phyloP scores from a whole-genome alignment of 2,113 vertebrate species.

The Gambusia holbrooki region DNA sequence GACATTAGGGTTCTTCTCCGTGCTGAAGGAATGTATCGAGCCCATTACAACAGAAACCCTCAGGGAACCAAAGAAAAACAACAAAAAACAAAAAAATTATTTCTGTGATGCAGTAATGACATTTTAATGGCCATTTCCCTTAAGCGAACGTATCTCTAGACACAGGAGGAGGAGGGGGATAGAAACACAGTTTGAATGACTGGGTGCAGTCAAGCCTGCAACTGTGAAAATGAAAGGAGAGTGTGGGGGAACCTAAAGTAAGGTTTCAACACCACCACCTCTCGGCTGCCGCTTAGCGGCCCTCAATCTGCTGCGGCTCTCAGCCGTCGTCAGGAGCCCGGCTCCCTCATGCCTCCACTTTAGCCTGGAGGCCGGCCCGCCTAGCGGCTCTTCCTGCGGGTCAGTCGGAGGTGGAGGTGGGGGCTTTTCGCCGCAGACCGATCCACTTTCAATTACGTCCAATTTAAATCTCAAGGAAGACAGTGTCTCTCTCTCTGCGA shows the following conservation, averaged over 20 bases:
- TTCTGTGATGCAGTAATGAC: conserved; percentile 72
- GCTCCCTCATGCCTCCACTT: conserved; percentile 25
- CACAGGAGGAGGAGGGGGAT: conserved; percentile 41
- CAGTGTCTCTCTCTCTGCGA: background rate
- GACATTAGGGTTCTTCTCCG: conserved; percentile 69
- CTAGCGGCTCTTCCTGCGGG: conserved; percentile 6
- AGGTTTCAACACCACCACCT: conserved; percentile 63
- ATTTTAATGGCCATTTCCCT: conserved; percentile 78
- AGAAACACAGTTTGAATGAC: conserved; percentile 52
- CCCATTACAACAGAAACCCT: conserved; percentile 65
- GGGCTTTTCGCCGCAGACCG: background rate
- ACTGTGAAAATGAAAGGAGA: conserved; percentile 52
- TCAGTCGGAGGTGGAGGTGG: conserved; percentile 13
- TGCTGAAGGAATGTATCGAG: conserved; percentile 65
- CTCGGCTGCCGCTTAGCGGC: conserved; percentile 58
- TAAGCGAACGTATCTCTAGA: conserved; percentile 73
- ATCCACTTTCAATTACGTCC: conserved; percentile 35
- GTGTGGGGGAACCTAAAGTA: conserved; percentile 64
- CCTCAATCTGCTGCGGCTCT: conserved; percentile 59
- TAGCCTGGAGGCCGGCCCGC: conserved; percentile 21
- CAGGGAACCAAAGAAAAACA: conserved; percentile 57
- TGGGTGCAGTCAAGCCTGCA: conserved; percentile 67
- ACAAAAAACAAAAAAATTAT: conserved; percentile 48
- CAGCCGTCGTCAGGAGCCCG: conserved; percentile 42
- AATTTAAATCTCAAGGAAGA: conserved; percentile 19